Percentiles rank a stretch among this genome's conserved stretches.
Conservation (phyloP, 2,888 invertebrate genomes). For the Piscicola geometra region DNA sequence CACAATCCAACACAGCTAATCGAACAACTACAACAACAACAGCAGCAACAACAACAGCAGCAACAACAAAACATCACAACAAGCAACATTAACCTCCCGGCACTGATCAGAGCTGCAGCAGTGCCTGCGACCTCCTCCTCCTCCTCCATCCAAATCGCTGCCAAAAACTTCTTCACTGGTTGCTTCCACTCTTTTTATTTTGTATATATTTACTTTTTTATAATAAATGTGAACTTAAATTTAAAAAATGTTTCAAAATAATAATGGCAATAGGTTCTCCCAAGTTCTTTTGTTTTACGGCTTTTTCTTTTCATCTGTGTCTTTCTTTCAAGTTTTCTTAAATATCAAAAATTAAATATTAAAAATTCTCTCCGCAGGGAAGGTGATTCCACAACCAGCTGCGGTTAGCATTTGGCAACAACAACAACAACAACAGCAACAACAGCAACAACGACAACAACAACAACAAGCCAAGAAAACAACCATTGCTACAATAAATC, state of each 20-base stretch:
- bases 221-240: too few species aligned
- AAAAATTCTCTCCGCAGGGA: neutral
- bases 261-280: too few species aligned
- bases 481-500: neutral
- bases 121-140: neutral
- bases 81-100: neutral
- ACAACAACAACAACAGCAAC: too few species aligned
- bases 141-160: neutral
- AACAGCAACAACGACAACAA: too few species aligned
- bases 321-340: too few species aligned
- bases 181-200: neutral
- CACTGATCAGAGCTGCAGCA: neutral
- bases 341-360: too few species aligned
- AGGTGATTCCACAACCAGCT: neutral
- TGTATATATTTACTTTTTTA: neutral
- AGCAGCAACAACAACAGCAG: too few species aligned
- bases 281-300: too few species aligned
- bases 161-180: neutral
- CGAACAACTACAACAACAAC: neutral
- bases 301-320: too few species aligned
- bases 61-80: too few species aligned
- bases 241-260: too few species aligned
- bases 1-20: neutral
- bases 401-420: neutral
- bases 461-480: neutral